phyloP scores from a whole-genome alignment of 2,888 invertebrate genomes.

The Tetragonisca angustula region DNA sequence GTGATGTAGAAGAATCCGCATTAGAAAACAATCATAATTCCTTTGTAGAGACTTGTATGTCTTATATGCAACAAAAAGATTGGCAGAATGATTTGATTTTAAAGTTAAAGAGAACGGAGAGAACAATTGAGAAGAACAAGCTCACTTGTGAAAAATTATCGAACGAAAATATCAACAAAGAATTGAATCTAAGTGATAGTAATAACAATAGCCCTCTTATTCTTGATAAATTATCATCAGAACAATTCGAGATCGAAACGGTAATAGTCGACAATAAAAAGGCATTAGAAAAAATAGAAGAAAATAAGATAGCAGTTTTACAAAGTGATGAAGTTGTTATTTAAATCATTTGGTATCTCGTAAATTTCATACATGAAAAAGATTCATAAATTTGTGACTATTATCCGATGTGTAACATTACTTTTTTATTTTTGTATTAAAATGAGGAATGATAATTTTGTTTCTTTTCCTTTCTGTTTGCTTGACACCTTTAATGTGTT shows the following conservation, averaged over 20 bases:
- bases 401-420: constrained; percentile 47
- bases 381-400: constrained; percentile 49
- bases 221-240: constrained; percentile 48
- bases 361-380: not conserved
- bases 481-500: constrained; percentile 42
- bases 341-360: constrained; percentile 23
- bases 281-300: constrained; percentile 26
- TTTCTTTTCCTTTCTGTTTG: constrained; percentile 53
- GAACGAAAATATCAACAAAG: constrained; percentile 28
- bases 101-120: not conserved
- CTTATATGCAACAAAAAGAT: constrained; percentile 51
- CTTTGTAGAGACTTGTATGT: constrained; percentile 3
- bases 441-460: constrained; percentile 58
- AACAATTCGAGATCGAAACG: constrained; percentile 47
- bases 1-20: constrained; percentile 60
- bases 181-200: constrained; percentile 45
- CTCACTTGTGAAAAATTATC: constrained; percentile 34
- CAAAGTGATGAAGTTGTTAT: constrained; percentile 43
- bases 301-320: constrained; percentile 42
- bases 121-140: constrained; percentile 26
- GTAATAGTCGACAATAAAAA: constrained; percentile 55
- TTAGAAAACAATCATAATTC: constrained; percentile 66
- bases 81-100: constrained; percentile 62
- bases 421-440: constrained; percentile 65
- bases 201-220: constrained; percentile 63